These are phyloP conservation scores for Anastrepha obliqua DNA, from an alignment of 1,140 invertebrate genomes.

Conservation along the genomic window DNA sequence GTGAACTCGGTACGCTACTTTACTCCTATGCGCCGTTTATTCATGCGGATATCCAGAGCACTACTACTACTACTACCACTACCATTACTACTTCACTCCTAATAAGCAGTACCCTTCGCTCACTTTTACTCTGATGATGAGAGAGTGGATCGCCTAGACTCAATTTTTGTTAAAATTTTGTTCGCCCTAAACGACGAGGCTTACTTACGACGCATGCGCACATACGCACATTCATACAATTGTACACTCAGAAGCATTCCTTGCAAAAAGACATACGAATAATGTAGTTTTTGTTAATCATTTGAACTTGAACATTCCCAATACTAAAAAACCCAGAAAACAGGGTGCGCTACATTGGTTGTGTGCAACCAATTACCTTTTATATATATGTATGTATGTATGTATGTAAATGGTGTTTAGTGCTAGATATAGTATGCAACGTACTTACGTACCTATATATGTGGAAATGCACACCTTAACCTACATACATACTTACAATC, in stretches of 20 bases:
- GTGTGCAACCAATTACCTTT: background rate
- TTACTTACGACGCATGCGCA: background rate
- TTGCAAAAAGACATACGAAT: background rate
- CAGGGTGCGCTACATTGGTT: background rate
- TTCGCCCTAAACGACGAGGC: too few relatives aligned
- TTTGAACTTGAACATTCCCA: background rate
- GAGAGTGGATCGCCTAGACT: too few relatives aligned
- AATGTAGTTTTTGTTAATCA: background rate
- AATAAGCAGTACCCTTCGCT: too few relatives aligned
- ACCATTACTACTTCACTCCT: too few relatives aligned
- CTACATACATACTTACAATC: too few relatives aligned
- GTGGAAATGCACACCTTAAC: background rate
- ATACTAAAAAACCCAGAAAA: background rate
- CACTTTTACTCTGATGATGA: too few relatives aligned
- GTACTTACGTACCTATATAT: background rate
- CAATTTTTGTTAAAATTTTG: too few relatives aligned
- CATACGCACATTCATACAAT: background rate
- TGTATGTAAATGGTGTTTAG: background rate
- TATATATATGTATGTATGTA: background rate
- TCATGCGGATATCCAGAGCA: too few relatives aligned
- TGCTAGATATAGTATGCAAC: background rate
- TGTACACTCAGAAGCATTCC: background rate
- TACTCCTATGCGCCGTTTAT: too few relatives aligned
- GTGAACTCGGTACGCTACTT: too few relatives aligned
- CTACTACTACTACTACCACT: too few relatives aligned